These are phyloP conservation scores for Atherinomorus stipes DNA, from an alignment of 2,113 vertebrate species.

Conservation along the genomic window DNA sequence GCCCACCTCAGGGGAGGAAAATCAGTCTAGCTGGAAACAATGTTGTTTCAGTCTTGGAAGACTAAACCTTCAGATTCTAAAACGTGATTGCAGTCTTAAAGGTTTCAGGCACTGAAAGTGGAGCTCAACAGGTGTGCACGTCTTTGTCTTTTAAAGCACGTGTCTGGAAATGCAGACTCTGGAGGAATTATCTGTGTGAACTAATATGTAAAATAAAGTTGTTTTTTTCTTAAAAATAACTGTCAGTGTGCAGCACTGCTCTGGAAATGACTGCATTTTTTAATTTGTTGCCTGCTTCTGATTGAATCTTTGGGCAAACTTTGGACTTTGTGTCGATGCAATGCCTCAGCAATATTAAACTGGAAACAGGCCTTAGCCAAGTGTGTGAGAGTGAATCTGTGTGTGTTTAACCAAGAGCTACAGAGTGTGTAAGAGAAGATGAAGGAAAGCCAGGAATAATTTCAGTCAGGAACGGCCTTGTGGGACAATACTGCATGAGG, in stretches of 20 bases:
- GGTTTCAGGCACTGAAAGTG: not conserved
- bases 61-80: slow-evolving; percentile 10
- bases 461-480: slow-evolving; percentile 40
- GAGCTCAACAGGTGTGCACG: slow-evolving; percentile 24
- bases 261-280: slow-evolving; percentile 12
- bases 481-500: slow-evolving; percentile 49
- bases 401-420: not conserved
- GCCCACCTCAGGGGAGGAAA: slow-evolving; percentile 15
- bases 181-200: slow-evolving; percentile 13
- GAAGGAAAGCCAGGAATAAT: slow-evolving; percentile 43
- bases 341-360: slow-evolving; percentile 11
- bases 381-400: slow-evolving; percentile 19
- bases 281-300: not conserved
- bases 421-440: not conserved
- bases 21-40: slow-evolving; percentile 8
- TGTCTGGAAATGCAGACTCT: slow-evolving; percentile 12
- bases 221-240: not conserved
- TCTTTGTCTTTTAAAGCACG: slow-evolving; percentile 18
- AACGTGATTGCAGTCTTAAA: not conserved
- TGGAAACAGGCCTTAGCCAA: slow-evolving; percentile 15
- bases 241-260: not conserved
- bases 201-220: not conserved
- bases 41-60: not conserved
- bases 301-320: slow-evolving; percentile 7
- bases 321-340: not conserved